Conservation (phyloP, 2,113 vertebrate genomes). For the Strigops habroptila region DNA sequence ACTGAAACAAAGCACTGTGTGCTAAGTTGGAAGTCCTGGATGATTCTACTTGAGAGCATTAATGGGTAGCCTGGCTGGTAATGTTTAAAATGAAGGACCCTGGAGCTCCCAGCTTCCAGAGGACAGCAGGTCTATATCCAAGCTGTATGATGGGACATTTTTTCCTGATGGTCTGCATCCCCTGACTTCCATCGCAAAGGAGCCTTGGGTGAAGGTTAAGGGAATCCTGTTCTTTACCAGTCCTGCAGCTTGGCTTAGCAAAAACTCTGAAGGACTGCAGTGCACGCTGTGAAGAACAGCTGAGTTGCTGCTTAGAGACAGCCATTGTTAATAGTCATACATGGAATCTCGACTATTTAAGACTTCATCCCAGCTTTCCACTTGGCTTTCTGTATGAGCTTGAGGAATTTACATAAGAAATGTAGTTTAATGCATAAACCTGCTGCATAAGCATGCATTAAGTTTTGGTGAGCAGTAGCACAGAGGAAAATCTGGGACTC, state of each 20-base stretch:
- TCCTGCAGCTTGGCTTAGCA: rapidly evolving
- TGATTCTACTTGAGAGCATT: not conserved
- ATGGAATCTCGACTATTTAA: not conserved
- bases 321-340: not conserved
- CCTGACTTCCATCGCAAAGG: not conserved
- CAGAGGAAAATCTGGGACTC: not conserved
- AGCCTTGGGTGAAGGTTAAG: not conserved
- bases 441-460: not conserved
- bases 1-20: not conserved
- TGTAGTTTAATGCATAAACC: not conserved
- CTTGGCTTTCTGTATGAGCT: not conserved
- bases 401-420: not conserved
- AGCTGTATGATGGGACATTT: not conserved
- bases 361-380: not conserved
- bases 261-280: not conserved
- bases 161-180: not conserved
- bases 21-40: not conserved
- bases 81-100: not conserved
- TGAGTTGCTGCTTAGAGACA: not conserved
- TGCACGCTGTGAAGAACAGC: not conserved
- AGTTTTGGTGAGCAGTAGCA: not conserved
- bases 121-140: not conserved
- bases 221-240: not conserved
- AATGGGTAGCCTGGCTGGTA: not conserved
- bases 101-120: not conserved